A percentile compares a stretch with the other conserved stretches of the same genome.
Conservation (phyloP, 2,113 vertebrate species). For the Tiliqua scincoides region DNA sequence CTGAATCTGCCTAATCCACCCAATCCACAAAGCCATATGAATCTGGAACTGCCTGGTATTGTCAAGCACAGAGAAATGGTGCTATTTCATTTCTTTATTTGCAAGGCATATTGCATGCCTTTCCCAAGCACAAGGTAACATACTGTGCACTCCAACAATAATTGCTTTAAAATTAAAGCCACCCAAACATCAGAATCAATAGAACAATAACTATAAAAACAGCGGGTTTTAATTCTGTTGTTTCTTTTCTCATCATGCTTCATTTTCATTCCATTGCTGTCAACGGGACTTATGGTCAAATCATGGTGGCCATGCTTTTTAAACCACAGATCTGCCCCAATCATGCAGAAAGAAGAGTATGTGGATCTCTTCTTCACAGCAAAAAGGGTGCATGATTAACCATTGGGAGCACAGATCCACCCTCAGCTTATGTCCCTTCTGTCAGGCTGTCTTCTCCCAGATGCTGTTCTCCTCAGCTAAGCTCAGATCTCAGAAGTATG, state of each 20-base stretch:
- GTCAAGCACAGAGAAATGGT: neutral
- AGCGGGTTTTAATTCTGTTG: no score
- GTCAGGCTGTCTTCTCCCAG: neutral
- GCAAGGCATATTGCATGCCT: neutral
- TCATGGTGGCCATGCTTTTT: no score
- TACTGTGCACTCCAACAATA: neutral
- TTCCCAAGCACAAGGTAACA: neutral
- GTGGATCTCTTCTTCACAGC: neutral
- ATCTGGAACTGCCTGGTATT: neutral
- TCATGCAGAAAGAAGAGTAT: no score
- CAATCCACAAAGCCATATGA: neutral
- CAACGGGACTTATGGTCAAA: neutral
- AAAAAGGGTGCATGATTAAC: neutral
- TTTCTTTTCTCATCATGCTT: neutral
- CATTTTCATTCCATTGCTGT: no score
- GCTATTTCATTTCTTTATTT: neutral
- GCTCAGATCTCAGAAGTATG: neutral
- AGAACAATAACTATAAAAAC: neutral
- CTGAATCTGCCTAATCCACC: no score
- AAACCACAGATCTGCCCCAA: no score
- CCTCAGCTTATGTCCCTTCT: neutral
- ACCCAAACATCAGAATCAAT: neutral
- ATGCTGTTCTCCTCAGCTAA: neutral
- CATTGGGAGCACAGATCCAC: neutral
- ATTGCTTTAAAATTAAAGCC: neutral